Conservation (phyloP, 2,797 vertebrate genomes). For the Mormyrus hasselquistii region DNA sequence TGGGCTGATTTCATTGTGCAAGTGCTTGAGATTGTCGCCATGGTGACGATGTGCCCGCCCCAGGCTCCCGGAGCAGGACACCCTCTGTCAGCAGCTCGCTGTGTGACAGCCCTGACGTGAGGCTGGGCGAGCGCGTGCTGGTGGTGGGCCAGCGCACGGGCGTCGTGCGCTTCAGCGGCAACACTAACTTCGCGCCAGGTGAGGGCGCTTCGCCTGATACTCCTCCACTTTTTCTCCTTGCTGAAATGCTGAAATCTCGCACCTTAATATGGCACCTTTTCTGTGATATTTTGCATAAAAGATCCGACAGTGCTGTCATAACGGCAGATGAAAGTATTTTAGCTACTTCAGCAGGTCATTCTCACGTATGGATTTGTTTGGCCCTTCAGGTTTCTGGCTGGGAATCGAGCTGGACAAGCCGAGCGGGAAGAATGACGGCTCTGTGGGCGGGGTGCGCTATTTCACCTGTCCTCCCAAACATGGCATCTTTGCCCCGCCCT, state of each 20-base stretch:
- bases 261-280: not conserved
- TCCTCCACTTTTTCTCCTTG: not conserved
- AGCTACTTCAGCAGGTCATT: not conserved
- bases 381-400: conserved; percentile 77
- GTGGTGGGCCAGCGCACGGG: conserved; percentile 90
- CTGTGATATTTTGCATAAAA: not conserved
- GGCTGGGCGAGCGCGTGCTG: conserved; percentile 75
- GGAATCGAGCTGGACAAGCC: conserved; percentile 91
- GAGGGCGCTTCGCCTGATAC: conserved; percentile 15
- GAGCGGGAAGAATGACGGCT: conserved; percentile 91
- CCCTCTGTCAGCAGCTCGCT: conserved; percentile 57
- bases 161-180: conserved; percentile 79
- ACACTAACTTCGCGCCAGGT: conserved; percentile 92
- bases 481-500: conserved; percentile 88
- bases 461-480: conserved; percentile 86
- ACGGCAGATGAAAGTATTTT: not conserved
- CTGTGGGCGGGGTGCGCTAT: conserved; percentile 83
- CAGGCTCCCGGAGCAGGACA: conserved; percentile 62
- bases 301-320: not conserved
- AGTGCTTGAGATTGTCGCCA: conserved; percentile 10
- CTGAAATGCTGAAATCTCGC: not conserved
- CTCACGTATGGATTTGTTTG: conserved; percentile 14
- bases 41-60: conserved; percentile 16
- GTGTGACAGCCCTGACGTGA: conserved; percentile 50
- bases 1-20: not conserved